Evolutionary conservation across 2,888 invertebrate species (phyloP), one percentile per base, ranked within the genome.

Genomic region (Cyaniris semiargus): DNA sequence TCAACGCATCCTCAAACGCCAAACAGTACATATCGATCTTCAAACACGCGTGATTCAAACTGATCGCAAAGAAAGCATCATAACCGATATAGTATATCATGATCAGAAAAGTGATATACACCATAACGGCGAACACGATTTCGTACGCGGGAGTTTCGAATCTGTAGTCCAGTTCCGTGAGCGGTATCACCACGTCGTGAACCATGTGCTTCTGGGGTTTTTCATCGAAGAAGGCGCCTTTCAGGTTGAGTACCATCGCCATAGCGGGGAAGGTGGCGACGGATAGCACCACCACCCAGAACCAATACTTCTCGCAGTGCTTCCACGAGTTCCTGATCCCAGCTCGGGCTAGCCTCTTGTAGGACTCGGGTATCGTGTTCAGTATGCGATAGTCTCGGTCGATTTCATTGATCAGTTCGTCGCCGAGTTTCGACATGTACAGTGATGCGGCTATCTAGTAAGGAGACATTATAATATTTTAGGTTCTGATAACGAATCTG

Each of bases 31-130:
- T 6, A 4, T 84, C 83, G 83, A 91, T 89, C 80, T 91, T 91
- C 78, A 90, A 77, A 48, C 91, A 90, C 0, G 88, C 88, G 80
- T 91, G 91, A 80, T 88, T 88, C 0, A 88, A 84, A 0, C 81
- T 80, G 23, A 91, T 13, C 0, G 89, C 89, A 34, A 87, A 91
- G 48, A 89, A 88, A 0, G 87, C 88, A n/a, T 91, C 91, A 79
- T 86, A 90, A 0, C 89, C 89, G 0, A 82, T 81, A 58, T 87
- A 91, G 38, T 87, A 87, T 0, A 87, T 27, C 0, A 86, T 81
- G 44, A 86, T 88, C 0, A 88, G 10, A 0, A 85, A 6, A 0
- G 84, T 79, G 0, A 81, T 81, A 66, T 86, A 87, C 0, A 84
- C 44, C 84, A 82, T 84, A 74, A 89, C 89, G 0, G 80, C 75